A percentile compares a stretch with the other conserved stretches of the same genome.
Evolutionary conservation across 2,888 invertebrate genomes (phyloP).

Genomic region (Metopia argyrocephala): DNA sequence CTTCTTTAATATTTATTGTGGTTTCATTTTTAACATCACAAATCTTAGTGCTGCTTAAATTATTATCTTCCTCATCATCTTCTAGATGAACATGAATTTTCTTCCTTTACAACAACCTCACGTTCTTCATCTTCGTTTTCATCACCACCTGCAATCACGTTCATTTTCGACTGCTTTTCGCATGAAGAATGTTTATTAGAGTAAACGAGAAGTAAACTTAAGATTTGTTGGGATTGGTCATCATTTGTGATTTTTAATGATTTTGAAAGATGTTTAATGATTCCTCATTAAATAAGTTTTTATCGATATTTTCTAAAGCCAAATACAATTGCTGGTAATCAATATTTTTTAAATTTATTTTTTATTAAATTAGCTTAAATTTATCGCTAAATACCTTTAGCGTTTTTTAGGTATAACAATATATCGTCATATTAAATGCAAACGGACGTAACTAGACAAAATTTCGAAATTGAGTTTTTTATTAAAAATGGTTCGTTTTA

Average conservation of each 20-base stretch:
- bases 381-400: slow-evolving; percentile 81
- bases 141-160: slow-evolving; percentile 9
- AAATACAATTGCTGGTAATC: slow-evolving; percentile 65
- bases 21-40: neutral
- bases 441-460: too few relatives aligned
- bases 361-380: slow-evolving; percentile 80
- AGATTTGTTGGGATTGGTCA: slow-evolving; percentile 38
- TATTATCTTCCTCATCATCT: slow-evolving; percentile 71
- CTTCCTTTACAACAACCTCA: slow-evolving; percentile 68
- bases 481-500: too few relatives aligned
- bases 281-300: slow-evolving; percentile 77
- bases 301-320: slow-evolving; percentile 71
- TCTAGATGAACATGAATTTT: slow-evolving; percentile 71
- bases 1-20: slow-evolving; percentile 60
- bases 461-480: too few relatives aligned
- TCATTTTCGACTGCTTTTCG: slow-evolving; percentile 17
- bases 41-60: neutral
- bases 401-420: slow-evolving; percentile 81
- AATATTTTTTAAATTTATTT: slow-evolving; percentile 66
- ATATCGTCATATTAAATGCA: too few relatives aligned
- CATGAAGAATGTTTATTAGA: slow-evolving; percentile 29
- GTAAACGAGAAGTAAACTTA: slow-evolving; percentile 10
- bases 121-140: slow-evolving; percentile 1
- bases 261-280: slow-evolving; percentile 65
- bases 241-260: slow-evolving; percentile 64